A percentile compares a stretch with the other conserved stretches of the same genome.
Conservation (phyloP, 2,113 vertebrate species). For the Monopterus albus region DNA sequence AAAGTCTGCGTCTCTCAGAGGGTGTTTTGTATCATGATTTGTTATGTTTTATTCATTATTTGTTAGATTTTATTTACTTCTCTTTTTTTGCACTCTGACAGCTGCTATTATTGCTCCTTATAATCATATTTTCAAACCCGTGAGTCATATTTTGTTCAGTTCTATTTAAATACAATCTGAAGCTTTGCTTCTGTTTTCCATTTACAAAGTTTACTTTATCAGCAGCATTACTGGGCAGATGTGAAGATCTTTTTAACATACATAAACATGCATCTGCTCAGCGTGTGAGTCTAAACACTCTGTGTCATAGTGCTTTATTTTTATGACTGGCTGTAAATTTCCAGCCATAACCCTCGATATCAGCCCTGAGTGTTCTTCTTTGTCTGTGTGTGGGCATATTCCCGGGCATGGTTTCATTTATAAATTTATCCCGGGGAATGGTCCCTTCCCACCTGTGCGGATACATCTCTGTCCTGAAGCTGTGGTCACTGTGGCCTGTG, state of each 20-base stretch:
- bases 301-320: slow-evolving; percentile 33
- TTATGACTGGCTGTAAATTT: slow-evolving; percentile 67
- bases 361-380: slow-evolving; percentile 43
- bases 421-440: slow-evolving; percentile 44
- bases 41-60: slow-evolving; percentile 48
- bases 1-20: slow-evolving; percentile 52
- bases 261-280: slow-evolving; percentile 15
- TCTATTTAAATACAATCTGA: slow-evolving; percentile 17
- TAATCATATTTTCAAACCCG: too few relatives aligned
- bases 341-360: slow-evolving; percentile 49
- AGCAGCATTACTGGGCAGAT: neutral
- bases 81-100: slow-evolving; percentile 22
- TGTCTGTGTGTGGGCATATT: slow-evolving; percentile 48
- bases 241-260: neutral
- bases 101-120: slow-evolving; percentile 10
- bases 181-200: slow-evolving; percentile 19
- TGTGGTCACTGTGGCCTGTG: neutral
- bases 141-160: slow-evolving; percentile 12
- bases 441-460: slow-evolving; percentile 23
- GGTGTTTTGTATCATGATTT: slow-evolving; percentile 36
- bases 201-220: neutral
- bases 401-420: slow-evolving; percentile 57
- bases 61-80: slow-evolving; percentile 21
- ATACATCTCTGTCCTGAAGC: slow-evolving; percentile 21
- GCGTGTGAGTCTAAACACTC: neutral